Percentiles rank a stretch among this genome's conserved stretches.
These are phyloP conservation scores for Cryptus armator DNA, from an alignment of 2,888 invertebrate genomes.

Conservation along the genomic window DNA sequence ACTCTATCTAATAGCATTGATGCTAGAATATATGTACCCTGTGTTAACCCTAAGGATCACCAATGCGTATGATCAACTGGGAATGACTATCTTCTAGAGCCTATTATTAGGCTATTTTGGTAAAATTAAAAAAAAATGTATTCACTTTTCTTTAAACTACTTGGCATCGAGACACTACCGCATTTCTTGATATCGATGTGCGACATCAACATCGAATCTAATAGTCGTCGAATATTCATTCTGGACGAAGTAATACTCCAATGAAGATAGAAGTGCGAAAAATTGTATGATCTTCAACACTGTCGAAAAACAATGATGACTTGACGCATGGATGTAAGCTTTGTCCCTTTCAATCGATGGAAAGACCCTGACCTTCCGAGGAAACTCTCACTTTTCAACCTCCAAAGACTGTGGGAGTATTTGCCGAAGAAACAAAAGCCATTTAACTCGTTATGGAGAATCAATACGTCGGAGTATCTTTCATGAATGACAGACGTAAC, in stretches of 20 bases:
- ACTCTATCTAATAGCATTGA: neutral
- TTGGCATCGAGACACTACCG: too few species aligned
- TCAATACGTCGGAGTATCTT: conserved; percentile 3
- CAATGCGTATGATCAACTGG: neutral
- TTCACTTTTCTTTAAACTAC: too few species aligned
- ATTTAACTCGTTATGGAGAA: neutral
- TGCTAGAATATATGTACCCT: neutral
- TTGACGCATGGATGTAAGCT: neutral
- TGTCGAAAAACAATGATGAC: too few species aligned
- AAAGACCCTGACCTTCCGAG: conserved; percentile 4
- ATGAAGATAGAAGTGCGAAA: neutral
- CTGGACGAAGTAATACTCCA: neutral
- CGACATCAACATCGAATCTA: too few species aligned
- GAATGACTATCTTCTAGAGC: neutral
- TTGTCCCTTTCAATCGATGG: neutral
- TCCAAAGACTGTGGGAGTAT: neutral
- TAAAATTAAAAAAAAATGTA: too few species aligned
- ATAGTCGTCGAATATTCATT: neutral
- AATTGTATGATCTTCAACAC: too few species aligned
- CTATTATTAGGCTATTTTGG: too few species aligned
- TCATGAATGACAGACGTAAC: conserved; percentile 3
- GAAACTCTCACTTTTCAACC: conserved; percentile 7
- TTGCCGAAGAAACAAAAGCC: neutral
- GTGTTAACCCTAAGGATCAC: neutral
- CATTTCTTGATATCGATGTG: too few species aligned